Evolutionary conservation across 2,888 invertebrate species (phyloP).

Genomic region (Eretmocerus hayati): DNA sequence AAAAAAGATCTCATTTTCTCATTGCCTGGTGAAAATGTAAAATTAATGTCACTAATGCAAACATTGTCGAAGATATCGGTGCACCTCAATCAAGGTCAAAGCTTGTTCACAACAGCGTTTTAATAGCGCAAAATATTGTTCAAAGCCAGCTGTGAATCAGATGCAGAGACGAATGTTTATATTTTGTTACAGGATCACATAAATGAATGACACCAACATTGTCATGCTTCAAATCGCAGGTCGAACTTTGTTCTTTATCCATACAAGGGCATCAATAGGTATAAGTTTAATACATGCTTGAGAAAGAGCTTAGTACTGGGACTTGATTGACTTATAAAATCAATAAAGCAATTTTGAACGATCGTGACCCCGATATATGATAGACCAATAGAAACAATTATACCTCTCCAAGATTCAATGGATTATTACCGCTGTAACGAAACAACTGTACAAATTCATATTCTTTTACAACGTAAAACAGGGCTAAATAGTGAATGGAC

Average conservation of each 20-base stretch:
- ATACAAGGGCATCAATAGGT: constrained; percentile 18
- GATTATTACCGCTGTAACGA: constrained; percentile 44
- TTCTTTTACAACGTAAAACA: constrained; percentile 44
- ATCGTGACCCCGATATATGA: constrained; percentile 34
- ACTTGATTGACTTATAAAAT: constrained; percentile 10
- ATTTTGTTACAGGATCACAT: constrained; percentile 46
- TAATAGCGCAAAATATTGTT: constrained; percentile 37
- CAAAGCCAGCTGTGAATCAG: constrained; percentile 38
- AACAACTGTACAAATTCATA: constrained; percentile 46
- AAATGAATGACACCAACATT: constrained; percentile 38
- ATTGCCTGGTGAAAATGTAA: constrained; percentile 20
- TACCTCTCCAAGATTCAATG: constrained; percentile 47
- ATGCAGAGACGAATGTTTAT: constrained; percentile 45
- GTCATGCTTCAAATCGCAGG: constrained; percentile 25
- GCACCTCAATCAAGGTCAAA: constrained; percentile 24
- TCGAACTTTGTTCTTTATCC: constrained; percentile 11
- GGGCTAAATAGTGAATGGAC: constrained; percentile 19
- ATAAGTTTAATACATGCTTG: constrained; percentile 18
- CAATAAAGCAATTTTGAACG: constrained; percentile 27
- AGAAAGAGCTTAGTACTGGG: constrained; percentile 21
- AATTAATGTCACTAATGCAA: constrained; percentile 11
- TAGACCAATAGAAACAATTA: constrained; percentile 48
- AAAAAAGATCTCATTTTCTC: no score
- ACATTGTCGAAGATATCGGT: constrained; percentile 20
- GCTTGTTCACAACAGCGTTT: constrained; percentile 30